Evolutionary conservation across 2,113 vertebrate genomes (phyloP), one percentile per base, ranked within the genome.

Genomic region (Ranitomeya imitator): DNA sequence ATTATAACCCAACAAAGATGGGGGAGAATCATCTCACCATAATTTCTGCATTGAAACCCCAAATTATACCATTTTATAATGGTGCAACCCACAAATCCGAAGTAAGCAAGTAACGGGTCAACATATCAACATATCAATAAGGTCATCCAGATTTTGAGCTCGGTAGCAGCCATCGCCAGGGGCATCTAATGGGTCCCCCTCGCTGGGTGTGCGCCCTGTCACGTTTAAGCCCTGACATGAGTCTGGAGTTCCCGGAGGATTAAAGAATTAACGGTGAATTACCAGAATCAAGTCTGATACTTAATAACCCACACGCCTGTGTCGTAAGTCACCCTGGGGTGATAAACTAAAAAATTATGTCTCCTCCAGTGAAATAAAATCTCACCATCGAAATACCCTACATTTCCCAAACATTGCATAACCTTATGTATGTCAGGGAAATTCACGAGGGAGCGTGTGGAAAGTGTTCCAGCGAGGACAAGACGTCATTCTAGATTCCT

Each of bases 181-280:
- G 63, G 19, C 63, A 65, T 21, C 63, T 65, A n/a, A n/a, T 9
- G 61, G 10, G 2, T 3, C 13, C 11, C 11, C 13, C 0, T 13
- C 13, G 52, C n/a, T 54, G 54, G 11, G 78, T 6, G 78, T 12
- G 2, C 11, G 79, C 55, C 51, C 51, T 71, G 82, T 31, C 63
- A 84, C 69, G 45, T 83, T 54, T n/a, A 67, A 69, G 31, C 61
- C 37, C 57, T 71, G 71, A 55, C 82, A 55, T 31, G 45, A 54
- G 21, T 55, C 65, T 84, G 63, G 37, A 54, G 11, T 69, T 83
- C 51, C 81, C 81, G 16, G 9, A 18, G 37, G 15, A 84, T 26
- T 55, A 84, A 26, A 18, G 51, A 55, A 71, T 71, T 63, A 15
- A 67, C 9, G 21, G 0, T 23, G 57, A 31, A 65, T 83, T 83